Percentiles rank a stretch among this genome's conserved stretches.
Conservation (phyloP, 1,140 invertebrate species). For the Pseudachorutes palmiensis region DNA sequence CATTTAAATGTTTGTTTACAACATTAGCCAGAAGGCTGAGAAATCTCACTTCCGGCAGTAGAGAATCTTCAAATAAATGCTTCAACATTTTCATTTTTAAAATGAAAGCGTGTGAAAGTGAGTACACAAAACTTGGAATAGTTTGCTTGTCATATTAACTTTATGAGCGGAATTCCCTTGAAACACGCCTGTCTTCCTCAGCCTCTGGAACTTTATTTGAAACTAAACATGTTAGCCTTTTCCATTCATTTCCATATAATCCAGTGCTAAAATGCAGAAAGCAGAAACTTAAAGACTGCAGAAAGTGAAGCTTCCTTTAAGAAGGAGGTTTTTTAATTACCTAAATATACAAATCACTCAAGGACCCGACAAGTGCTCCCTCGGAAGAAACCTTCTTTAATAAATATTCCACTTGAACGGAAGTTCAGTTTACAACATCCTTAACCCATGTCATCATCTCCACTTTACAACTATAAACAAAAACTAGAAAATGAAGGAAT, state of each 20-base stretch:
- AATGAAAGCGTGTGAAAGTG: no score
- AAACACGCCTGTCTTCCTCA: neutral
- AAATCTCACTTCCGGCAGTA: no score
- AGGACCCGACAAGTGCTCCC: neutral
- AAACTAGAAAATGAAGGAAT: neutral
- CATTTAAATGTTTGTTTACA: no score
- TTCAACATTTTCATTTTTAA: no score
- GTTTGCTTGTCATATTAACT: no score
- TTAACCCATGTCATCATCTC: neutral
- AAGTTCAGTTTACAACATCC: neutral
- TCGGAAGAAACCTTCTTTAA: neutral
- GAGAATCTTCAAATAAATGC: no score
- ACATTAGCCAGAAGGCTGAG: no score
- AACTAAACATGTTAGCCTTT: neutral
- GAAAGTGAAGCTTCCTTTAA: neutral
- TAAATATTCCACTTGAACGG: no score
- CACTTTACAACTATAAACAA: neutral
- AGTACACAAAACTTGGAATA: no score
- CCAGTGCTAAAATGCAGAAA: neutral
- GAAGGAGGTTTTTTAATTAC: slow-evolving; percentile 7
- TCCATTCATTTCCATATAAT: neutral
- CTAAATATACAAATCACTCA: slow-evolving; percentile 26
- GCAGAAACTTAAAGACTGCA: neutral
- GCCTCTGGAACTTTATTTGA: neutral
- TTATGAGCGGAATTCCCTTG: neutral